phyloP scores from a whole-genome alignment of 2,888 invertebrate species.

The Scaptomyza polygonia region DNA sequence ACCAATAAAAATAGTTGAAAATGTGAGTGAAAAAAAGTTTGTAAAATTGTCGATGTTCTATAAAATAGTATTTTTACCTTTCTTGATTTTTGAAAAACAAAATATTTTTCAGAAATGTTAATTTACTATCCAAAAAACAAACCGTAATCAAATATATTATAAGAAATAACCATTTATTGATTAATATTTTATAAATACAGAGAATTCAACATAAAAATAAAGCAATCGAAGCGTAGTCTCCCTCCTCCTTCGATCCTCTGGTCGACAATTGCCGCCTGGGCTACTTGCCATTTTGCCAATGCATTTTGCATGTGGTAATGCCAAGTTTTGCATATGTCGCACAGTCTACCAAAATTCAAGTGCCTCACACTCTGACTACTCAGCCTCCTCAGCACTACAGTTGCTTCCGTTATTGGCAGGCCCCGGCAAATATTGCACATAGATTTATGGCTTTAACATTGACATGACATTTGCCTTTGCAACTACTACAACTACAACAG shows the following conservation, averaged over 20 bases:
- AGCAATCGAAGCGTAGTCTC: not conserved
- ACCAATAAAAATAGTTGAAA: no score
- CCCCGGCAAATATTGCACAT: slow-evolving; percentile 57
- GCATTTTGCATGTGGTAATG: slow-evolving; percentile 51
- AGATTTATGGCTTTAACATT: slow-evolving; percentile 68
- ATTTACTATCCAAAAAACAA: no score
- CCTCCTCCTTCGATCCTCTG: not conserved
- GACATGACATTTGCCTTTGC: slow-evolving; percentile 64
- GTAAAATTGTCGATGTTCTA: no score
- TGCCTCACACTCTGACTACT: not conserved
- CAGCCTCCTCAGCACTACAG: not conserved
- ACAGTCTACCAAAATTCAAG: slow-evolving; percentile 11
- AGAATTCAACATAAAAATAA: slow-evolving; percentile 16
- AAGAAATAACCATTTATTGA: not conserved
- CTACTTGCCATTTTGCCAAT: slow-evolving; percentile 33
- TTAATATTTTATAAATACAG: not conserved
- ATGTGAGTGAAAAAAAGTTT: no score
- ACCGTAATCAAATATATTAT: no score
- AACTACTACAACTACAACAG: slow-evolving; percentile 20
- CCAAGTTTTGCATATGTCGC: slow-evolving; percentile 58
- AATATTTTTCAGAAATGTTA: no score
- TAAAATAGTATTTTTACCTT: no score
- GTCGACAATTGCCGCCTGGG: slow-evolving; percentile 25
- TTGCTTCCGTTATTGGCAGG: slow-evolving; percentile 51
- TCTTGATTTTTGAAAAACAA: no score